These are phyloP conservation scores for Tapirus indicus DNA, from an alignment of 2,797 vertebrate genomes.

Conservation along the genomic window DNA sequence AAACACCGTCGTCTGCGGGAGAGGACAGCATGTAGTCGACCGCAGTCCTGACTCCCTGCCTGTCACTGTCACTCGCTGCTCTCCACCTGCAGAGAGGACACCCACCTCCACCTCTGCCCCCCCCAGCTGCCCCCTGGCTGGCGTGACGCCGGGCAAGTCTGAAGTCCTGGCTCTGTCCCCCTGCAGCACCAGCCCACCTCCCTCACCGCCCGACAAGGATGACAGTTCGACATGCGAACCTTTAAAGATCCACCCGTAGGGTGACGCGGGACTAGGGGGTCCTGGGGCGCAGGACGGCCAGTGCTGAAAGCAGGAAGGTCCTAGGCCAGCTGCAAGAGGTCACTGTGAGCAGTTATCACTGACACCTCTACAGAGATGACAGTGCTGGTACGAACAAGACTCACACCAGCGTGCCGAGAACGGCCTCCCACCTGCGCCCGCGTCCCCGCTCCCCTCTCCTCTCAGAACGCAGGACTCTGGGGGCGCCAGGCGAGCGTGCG, in stretches of 20 bases:
- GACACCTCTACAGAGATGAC: neutral
- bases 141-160: neutral
- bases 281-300: neutral
- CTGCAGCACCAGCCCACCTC: neutral
- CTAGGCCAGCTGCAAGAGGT: neutral
- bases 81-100: neutral
- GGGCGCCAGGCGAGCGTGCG: accelerated
- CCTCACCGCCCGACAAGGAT: neutral
- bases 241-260: neutral
- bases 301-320: neutral
- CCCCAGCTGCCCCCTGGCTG: too few relatives aligned
- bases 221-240: neutral
- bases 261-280: neutral
- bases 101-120: neutral
- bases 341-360: neutral
- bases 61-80: neutral
- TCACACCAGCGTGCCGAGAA: neutral
- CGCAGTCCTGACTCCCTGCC: neutral
- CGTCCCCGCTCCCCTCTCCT: neutral
- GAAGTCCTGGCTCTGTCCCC: neutral
- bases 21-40: too few relatives aligned
- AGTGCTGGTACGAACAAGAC: neutral
- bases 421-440: neutral
- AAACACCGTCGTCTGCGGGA: neutral
- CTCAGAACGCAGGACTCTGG: neutral